Evolutionary conservation across 2,113 vertebrate species (phyloP).

Genomic region (Oreamnos americanus): DNA sequence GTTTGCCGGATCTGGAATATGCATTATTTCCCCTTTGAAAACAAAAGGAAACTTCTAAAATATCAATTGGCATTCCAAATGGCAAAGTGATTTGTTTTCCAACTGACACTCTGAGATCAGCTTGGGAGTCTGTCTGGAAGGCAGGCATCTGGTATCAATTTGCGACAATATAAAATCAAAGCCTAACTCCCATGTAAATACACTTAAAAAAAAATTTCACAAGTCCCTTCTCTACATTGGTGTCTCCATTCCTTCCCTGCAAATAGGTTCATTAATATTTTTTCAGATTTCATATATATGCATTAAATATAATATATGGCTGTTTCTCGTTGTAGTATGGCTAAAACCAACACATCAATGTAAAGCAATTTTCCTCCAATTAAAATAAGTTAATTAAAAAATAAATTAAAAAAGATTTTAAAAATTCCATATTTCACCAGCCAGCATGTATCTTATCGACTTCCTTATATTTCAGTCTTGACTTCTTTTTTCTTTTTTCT

Average conservation of each 20-base stretch:
- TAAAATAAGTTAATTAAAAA: not conserved
- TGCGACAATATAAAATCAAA: constrained; percentile 61
- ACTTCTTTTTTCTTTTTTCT: constrained; percentile 27
- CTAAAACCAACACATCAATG: not conserved
- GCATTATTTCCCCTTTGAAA: constrained; percentile 33
- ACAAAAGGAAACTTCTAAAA: constrained; percentile 43
- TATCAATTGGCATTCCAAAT: constrained; percentile 40
- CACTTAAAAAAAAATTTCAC: not conserved
- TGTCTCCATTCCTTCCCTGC: not conserved
- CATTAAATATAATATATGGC: not conserved
- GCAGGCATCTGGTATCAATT: constrained; percentile 61
- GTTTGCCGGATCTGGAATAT: not conserved
- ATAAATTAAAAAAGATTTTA: not conserved
- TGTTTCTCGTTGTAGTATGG: not conserved
- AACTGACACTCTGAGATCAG: constrained; percentile 8
- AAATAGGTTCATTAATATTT: not conserved
- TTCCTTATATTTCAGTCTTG: constrained; percentile 32
- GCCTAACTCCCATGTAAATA: constrained; percentile 49
- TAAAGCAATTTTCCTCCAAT: not conserved
- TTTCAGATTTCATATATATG: not conserved
- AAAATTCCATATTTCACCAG: constrained; percentile 22
- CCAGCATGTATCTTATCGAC: not conserved
- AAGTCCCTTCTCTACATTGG: not conserved
- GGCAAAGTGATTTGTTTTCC: constrained; percentile 50
- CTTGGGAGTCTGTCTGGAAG: not conserved